Evolutionary conservation across 2,113 vertebrate genomes (phyloP).

Genomic region (Emydocephalus ijimae): DNA sequence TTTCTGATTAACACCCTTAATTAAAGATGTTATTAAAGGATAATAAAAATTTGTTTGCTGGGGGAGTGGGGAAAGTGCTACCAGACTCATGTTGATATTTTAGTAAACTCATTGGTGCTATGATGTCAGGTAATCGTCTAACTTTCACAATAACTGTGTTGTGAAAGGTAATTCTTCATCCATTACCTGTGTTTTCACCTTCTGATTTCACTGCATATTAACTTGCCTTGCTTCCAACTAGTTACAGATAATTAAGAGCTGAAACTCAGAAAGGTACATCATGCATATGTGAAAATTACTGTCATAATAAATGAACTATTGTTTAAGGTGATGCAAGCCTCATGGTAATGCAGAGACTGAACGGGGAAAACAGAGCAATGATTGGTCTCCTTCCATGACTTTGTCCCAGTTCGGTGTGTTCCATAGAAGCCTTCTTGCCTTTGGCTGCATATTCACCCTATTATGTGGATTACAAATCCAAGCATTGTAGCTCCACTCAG

Average conservation of each 20-base stretch:
- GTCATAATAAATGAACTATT: background rate
- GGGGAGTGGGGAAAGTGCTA: background rate
- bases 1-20: background rate
- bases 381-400: background rate
- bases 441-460: slow-evolving; percentile 5
- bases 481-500: slow-evolving; percentile 1
- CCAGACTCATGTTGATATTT: background rate
- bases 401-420: background rate
- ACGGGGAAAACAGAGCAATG: background rate
- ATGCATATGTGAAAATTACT: background rate
- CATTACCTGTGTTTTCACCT: background rate
- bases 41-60: background rate
- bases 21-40: background rate
- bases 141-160: background rate
- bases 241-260: background rate
- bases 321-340: background rate
- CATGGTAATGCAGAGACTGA: background rate
- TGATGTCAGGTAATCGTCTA: background rate
- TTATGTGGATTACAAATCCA: slow-evolving; percentile 20
- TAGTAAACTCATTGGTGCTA: background rate
- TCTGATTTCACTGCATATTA: background rate
- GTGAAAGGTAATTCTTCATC: background rate
- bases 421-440: background rate
- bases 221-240: background rate
- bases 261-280: background rate